Conservation (phyloP, 1,140 invertebrate genomes). For the Bursaphelenchus mucronatus region DNA sequence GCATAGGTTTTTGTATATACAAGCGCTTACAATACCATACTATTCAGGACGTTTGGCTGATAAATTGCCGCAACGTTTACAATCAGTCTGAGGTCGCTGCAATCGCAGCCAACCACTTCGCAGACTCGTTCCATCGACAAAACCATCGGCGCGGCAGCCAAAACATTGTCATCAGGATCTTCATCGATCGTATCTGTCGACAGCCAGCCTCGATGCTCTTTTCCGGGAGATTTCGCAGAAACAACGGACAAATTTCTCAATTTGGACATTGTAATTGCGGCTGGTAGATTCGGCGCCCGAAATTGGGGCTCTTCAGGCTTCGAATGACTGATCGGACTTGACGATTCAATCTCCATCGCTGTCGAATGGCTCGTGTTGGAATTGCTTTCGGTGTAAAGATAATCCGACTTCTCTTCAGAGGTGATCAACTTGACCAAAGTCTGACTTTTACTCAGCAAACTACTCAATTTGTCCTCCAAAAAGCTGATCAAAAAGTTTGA, state of each 20-base stretch:
- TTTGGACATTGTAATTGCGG: too few relatives aligned
- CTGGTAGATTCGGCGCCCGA: too few relatives aligned
- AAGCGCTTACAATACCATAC: slow-evolving; percentile 11
- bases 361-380: too few relatives aligned
- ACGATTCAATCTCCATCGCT: too few relatives aligned
- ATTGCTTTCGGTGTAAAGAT: too few relatives aligned
- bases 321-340: neutral
- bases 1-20: slow-evolving; percentile 12
- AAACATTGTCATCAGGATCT: too few relatives aligned
- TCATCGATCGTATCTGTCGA: too few relatives aligned
- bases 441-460: slow-evolving; percentile 1
- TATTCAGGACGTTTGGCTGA: slow-evolving; percentile 35
- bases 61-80: slow-evolving; percentile 54
- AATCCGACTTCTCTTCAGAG: too few relatives aligned
- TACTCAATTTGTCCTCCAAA: slow-evolving; percentile 6
- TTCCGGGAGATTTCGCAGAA: too few relatives aligned
- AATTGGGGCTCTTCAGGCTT: slow-evolving; percentile 1
- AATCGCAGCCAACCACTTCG: slow-evolving; percentile 47
- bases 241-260: too few relatives aligned
- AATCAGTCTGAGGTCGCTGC: slow-evolving; percentile 49
- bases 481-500: slow-evolving; percentile 18
- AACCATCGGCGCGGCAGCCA: too few relatives aligned
- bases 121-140: slow-evolving; percentile 41
- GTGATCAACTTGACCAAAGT: slow-evolving; percentile 15
- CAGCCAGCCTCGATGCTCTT: too few relatives aligned